Evolutionary conservation across 1,140 invertebrate genomes (phyloP), one percentile per base, ranked within the genome.

Genomic region (Procambarus clarkii): DNA sequence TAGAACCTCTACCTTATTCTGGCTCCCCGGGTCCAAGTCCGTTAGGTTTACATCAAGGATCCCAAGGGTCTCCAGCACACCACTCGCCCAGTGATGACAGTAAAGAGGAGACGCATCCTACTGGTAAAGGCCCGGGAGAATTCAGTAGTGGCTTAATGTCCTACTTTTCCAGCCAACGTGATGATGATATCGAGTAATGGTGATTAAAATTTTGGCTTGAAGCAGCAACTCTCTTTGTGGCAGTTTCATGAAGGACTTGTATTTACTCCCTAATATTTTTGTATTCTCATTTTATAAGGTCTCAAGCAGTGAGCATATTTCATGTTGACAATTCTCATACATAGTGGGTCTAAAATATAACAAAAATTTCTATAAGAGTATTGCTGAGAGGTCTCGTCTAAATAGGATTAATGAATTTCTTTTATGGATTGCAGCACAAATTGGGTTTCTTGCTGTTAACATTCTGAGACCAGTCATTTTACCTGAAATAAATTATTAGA

Each of bases 101-200:
- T 83, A 82, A 91, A 91, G 83, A 91, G 13, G 79, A 85, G 50
- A 79, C 77, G 34, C 46, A 80, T 81, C 77, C 78, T 76, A 18
- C 83, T 88, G 76, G 82, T 78, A 87, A 88, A 45, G 93, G 91
- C 44, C 87, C 91, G 54, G 90, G 92, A 64, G 93, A 92, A 71
- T 93, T 92, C 64, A 93, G 92, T 86, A 92, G 97, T n/a, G 97
- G 97, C 21, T 95, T 97, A 88, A 97, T 97, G n/a, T 97, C 97
- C 90, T 98, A 98, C 94, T 97, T 97, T 94, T 97, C 97, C 89
- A 97, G 97, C 94, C 97, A 97, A 94, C 95, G 96, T 91, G 97
- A 97, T 94, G 97, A 97, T 94, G 96, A 97, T 94, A 95, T 96
- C 77, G 95, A 96, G 79, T 93, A 84, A 93, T 76, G 77, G 69